Conservation (phyloP, 2,888 invertebrate species). For the Monopis laevigella region DNA sequence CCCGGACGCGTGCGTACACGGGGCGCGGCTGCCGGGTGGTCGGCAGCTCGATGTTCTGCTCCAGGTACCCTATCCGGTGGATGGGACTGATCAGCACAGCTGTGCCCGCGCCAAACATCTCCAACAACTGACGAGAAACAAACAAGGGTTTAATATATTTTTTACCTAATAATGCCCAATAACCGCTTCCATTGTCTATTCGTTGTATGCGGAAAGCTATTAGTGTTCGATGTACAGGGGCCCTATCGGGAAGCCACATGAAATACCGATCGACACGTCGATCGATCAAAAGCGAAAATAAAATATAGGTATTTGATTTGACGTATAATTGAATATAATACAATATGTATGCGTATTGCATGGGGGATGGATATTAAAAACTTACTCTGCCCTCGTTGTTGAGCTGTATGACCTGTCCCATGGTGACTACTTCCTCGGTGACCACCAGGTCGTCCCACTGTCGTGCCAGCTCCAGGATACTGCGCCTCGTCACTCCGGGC, state of each 20-base stretch:
- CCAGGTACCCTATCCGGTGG: slow-evolving; percentile 82
- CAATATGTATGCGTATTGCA: too few species aligned
- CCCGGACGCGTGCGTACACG: slow-evolving; percentile 76
- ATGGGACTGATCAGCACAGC: slow-evolving; percentile 96
- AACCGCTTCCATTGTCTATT: too few species aligned
- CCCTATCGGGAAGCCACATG: too few species aligned
- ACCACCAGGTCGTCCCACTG: slow-evolving; percentile 91
- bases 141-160: not conserved
- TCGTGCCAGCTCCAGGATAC: slow-evolving; percentile 80
- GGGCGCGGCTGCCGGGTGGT: slow-evolving; percentile 78
- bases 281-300: too few species aligned
- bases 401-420: slow-evolving; percentile 80
- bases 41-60: slow-evolving; percentile 73
- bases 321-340: too few species aligned
- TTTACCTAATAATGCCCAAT: too few species aligned
- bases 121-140: slow-evolving; percentile 78
- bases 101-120: slow-evolving; percentile 98
- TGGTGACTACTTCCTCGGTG: slow-evolving; percentile 81
- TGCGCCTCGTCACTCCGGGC: slow-evolving; percentile 93
- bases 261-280: too few species aligned
- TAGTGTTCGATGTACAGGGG: too few species aligned
- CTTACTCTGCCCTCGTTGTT: slow-evolving; percentile 84
- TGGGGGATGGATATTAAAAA: too few species aligned
- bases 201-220: too few species aligned
- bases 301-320: too few species aligned